Evolutionary conservation across 2,113 vertebrate genomes (phyloP), one percentile per base, ranked within the genome.

Genomic region (Oxygymnocypris stewartii): DNA sequence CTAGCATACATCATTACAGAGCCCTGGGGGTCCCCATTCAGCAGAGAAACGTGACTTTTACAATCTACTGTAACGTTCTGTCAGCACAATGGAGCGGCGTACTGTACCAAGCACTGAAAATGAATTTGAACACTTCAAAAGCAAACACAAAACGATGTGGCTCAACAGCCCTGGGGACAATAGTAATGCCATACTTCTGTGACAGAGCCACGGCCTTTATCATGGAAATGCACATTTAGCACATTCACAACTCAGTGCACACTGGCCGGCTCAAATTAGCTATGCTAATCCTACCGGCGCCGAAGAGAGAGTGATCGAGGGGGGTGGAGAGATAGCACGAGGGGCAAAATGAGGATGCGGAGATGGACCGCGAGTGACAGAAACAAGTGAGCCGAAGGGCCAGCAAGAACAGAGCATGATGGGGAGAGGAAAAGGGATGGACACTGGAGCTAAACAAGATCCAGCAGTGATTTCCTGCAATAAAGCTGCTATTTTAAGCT

Each of bases 201-300:
- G 63, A 76, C 77, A 80, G 51, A 73, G 61, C 37, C 75, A 78
- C 67, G 2, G 78, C 57, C 80, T 81, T 85, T 85, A 80, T 82
- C 47, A 76, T 82, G 84, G 86, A 87, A 85, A 83, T 79, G 71
- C 61, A 74, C 86, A 85, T 61, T 83, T 82, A 85, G 77, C 69
- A 71, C 69, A 81, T 79, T 82, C 71, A 82, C 86, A 85, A 85
- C 44, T 78, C 84, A 84, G 20, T 77, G 73, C 76, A 84, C 79
- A 79, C 77, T 77, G 67, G 71, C 59, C n/a, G 37, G 25, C n/a
- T 42, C 59, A 84, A 47, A 87, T 82, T 87, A 79, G 54, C 61
- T 83, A 85, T 74, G 85, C 85, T 86, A 87, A 83, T 79, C 74
- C 42, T 51, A 35, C 16, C 23, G 59, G 12, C 6, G 59, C 20